These are phyloP conservation scores for Beris chalybata DNA, from an alignment of 2,888 invertebrate genomes.

Conservation along the genomic window DNA sequence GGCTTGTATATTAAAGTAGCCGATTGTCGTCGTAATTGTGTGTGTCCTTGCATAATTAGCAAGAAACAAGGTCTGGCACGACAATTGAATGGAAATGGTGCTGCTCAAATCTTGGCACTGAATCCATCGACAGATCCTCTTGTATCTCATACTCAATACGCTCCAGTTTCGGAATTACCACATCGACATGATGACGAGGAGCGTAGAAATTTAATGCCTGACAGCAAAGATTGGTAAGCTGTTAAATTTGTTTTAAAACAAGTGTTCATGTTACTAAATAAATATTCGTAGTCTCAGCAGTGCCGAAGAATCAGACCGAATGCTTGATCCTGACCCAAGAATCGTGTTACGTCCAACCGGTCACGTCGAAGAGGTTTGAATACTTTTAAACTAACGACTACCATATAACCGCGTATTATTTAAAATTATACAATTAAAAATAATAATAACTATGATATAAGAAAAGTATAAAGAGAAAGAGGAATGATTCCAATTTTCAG, in stretches of 20 bases:
- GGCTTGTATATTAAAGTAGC: constrained; percentile 51
- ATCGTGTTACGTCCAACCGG: constrained; percentile 68
- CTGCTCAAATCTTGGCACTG: constrained; percentile 62
- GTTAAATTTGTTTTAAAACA: neutral
- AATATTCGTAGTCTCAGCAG: constrained; percentile 62
- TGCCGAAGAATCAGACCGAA: constrained; percentile 74
- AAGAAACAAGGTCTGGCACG: constrained; percentile 50
- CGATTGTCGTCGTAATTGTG: constrained; percentile 51
- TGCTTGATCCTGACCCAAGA: constrained; percentile 72
- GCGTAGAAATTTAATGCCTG: constrained; percentile 73
- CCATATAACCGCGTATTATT: constrained; percentile 1
- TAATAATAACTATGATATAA: neutral
- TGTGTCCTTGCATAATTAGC: constrained; percentile 47
- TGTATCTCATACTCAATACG: constrained; percentile 72
- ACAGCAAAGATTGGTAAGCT: constrained; percentile 70
- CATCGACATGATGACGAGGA: constrained; percentile 66
- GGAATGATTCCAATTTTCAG: constrained; percentile 17
- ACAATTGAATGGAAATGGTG: constrained; percentile 55
- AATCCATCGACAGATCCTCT: constrained; percentile 77
- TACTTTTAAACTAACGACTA: neutral
- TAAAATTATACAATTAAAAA: constrained; percentile 13
- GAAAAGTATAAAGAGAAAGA: constrained; percentile 1
- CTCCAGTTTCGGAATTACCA: constrained; percentile 73
- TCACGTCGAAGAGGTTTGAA: constrained; percentile 60
- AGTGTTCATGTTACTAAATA: constrained; percentile 7